Evolutionary conservation across 2,113 vertebrate species (phyloP).

Genomic region (Gorsachius goisagi): DNA sequence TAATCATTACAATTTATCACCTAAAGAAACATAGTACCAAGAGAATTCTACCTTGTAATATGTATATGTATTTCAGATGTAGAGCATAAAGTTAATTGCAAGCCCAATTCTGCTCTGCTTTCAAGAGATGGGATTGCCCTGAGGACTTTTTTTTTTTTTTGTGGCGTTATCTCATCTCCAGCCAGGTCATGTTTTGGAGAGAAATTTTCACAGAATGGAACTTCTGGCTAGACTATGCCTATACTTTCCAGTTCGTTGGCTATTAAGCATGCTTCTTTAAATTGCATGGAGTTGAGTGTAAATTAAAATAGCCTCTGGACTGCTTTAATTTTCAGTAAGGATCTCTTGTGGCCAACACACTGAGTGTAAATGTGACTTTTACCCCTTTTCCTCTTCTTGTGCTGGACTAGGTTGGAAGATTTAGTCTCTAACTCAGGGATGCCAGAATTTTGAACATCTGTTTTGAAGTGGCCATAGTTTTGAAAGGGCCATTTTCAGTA

Average conservation of each 20-base stretch:
- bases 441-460: not conserved
- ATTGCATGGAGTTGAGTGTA: not conserved
- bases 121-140: not conserved
- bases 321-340: not conserved
- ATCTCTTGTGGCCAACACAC: not conserved
- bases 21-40: not conserved
- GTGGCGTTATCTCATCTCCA: not conserved
- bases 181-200: not conserved
- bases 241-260: not conserved
- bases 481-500: not conserved
- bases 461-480: not conserved
- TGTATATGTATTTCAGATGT: not conserved
- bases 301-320: not conserved
- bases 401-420: not conserved
- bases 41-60: not conserved
- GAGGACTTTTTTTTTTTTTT: not conserved
- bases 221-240: not conserved
- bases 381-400: not conserved
- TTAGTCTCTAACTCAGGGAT: not conserved
- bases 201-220: not conserved
- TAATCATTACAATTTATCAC: not conserved
- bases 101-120: not conserved
- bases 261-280: not conserved
- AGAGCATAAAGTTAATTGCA: not conserved
- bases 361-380: not conserved